Conservation (phyloP, 2,797 vertebrate genomes). For the Percopsis omiscomaycus region DNA sequence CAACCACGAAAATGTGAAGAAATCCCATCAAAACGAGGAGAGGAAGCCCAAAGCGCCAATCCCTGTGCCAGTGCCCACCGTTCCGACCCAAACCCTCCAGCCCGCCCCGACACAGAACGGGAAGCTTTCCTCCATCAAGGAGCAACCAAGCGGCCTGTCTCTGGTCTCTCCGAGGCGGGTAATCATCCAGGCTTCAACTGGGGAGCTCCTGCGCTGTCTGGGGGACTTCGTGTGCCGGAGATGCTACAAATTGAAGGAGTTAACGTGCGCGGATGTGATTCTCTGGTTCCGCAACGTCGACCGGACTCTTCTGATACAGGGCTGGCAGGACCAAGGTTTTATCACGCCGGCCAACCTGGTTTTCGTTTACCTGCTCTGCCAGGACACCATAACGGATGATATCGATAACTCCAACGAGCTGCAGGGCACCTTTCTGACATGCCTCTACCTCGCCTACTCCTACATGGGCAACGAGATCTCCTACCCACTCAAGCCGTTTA, state of each 20-base stretch:
- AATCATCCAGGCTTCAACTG: slow-evolving; percentile 93
- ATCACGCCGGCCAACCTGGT: slow-evolving; percentile 96
- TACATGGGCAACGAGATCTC: slow-evolving; percentile 99
- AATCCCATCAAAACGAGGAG: slow-evolving; percentile 81
- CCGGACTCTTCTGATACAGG: slow-evolving; percentile 92
- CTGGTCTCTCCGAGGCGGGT: slow-evolving; percentile 84
- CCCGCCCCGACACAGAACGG: slow-evolving; percentile 42
- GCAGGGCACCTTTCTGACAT: slow-evolving; percentile 92
- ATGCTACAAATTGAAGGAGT: slow-evolving; percentile 88
- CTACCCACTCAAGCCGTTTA: slow-evolving; percentile 96
- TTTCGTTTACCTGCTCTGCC: slow-evolving; percentile 94
- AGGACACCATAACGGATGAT: slow-evolving; percentile 85
- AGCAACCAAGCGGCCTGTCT: slow-evolving; percentile 72
- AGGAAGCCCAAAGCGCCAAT: slow-evolving; percentile 79
- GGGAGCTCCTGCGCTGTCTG: slow-evolving; percentile 92
- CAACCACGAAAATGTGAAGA: slow-evolving; percentile 73
- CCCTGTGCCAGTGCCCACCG: slow-evolving; percentile 77
- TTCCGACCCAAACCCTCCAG: slow-evolving; percentile 58
- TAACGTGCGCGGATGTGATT: slow-evolving; percentile 88
- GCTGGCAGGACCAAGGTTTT: slow-evolving; percentile 98
- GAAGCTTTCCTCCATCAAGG: slow-evolving; percentile 64
- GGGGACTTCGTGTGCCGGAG: slow-evolving; percentile 93
- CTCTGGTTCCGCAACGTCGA: slow-evolving; percentile 96
- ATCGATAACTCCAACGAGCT: slow-evolving; percentile 84
- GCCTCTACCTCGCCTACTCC: slow-evolving; percentile 96